Base-by-base conservation (phyloP, 2,888 invertebrate species). In the Beris morrisii region DNA sequence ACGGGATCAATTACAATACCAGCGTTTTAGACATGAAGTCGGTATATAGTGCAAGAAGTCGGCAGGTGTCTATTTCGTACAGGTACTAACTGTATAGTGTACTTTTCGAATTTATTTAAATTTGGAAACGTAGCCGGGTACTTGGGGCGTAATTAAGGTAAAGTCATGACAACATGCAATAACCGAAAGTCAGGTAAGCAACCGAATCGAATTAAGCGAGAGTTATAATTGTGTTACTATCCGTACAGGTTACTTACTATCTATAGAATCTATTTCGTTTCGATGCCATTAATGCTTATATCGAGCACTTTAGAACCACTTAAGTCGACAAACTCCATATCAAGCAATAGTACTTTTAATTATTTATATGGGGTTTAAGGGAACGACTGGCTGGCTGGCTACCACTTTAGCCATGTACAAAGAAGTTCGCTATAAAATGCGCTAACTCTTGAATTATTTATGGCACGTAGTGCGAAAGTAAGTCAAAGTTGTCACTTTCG, bases 401-500 rank as follows among this genome's bases (percentile, higher is more conserved):
- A 52, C 28, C 15, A 7, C 52, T 11, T 52, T 30, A 22, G 28
- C 15, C 22, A 22, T 22, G 46, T 15, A 46, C 46, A 12, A 15
- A 9, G 22, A 22, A 22, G 22, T 7, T 15, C 43, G 28, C 57
- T 6, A 45, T 31, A 31, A 50, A 50, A 61, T 31, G 12, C 48
- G 61, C 50, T 31, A 13, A 28, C 63, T 55, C 31, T 52, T 67
- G 67, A 63, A 67, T 67, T 64, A 67, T 67, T 63, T 50, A 67
- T 67, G 15, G 28, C 67, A 64, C 64, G 67, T 67, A 63, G 50
- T 46, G 50, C 53, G 67, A 64, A 67, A 67, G 67, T 67, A 64
- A 63, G 57, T 57, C 64, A 67, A 67, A 67, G 67, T 64, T 64
- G 64, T 54, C 64, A 64, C 54, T 54, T 64, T 54, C 54, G 50